phyloP scores from a whole-genome alignment of 2,797 vertebrate species.

The Botia almorhae region DNA sequence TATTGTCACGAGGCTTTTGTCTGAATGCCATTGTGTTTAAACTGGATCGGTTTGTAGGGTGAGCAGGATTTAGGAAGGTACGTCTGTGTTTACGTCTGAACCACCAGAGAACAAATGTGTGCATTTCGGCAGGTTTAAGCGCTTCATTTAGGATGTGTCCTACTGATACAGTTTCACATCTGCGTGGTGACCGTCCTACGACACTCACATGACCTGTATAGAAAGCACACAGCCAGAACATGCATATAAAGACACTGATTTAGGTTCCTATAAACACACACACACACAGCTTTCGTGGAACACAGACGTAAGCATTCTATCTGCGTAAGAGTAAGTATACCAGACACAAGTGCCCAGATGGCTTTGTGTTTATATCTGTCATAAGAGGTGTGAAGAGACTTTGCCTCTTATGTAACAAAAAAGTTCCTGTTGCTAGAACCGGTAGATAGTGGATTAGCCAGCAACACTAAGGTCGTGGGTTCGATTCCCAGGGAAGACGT shows the following conservation, averaged over 20 bases:
- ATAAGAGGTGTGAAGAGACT: constrained; percentile 41
- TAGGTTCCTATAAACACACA: not conserved
- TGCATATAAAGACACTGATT: constrained; percentile 26
- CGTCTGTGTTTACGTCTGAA: constrained; percentile 8
- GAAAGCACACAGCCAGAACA: constrained; percentile 45
- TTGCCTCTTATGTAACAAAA: constrained; percentile 21
- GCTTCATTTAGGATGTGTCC: constrained; percentile 55
- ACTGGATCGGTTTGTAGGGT: constrained; percentile 4
- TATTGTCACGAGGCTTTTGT: not conserved
- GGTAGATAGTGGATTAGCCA: not conserved
- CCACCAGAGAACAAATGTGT: constrained; percentile 12
- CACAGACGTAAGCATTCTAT: constrained; percentile 30
- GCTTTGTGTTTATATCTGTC: constrained; percentile 44
- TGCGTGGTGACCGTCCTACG: constrained; percentile 24
- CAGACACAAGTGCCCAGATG: constrained; percentile 44
- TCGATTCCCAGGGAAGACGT: not conserved
- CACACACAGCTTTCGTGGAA: not conserved
- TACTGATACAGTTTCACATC: constrained; percentile 71
- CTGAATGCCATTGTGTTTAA: not conserved
- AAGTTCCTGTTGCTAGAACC: not conserved
- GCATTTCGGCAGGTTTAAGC: constrained; percentile 52
- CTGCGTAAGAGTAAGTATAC: constrained; percentile 42
- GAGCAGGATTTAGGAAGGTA: not conserved
- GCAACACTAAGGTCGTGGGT: not conserved
- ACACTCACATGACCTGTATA: constrained; percentile 44